Evolutionary conservation across 2,113 vertebrate genomes (phyloP).

Genomic region (Talpa occidentalis): DNA sequence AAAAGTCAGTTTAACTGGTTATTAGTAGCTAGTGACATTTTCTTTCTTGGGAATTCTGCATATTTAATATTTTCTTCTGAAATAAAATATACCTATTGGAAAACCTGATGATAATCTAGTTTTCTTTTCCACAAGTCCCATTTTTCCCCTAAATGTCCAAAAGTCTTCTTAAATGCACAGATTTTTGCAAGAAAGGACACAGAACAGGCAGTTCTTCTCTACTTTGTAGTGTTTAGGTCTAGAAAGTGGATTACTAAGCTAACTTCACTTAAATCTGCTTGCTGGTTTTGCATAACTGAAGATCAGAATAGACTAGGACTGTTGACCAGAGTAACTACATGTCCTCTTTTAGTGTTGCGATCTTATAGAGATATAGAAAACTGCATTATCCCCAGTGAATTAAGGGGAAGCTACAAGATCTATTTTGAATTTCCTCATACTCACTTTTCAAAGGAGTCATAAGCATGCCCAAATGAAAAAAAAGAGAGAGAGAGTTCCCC

Average conservation of each 20-base stretch:
- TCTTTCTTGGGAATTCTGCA: not conserved
- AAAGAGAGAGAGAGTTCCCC: not conserved
- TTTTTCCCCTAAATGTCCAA: fast-evolving
- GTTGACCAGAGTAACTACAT: not conserved
- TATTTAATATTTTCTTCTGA: constrained; percentile 15
- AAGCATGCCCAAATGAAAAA: not conserved
- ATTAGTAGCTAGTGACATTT: not conserved
- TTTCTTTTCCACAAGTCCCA: not conserved
- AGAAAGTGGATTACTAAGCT: not conserved
- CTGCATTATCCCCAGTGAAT: not conserved
- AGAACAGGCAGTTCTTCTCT: not conserved
- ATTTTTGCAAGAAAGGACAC: not conserved
- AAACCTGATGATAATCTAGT: not conserved
- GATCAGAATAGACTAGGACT: not conserved
- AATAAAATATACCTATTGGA: not conserved
- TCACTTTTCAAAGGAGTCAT: not conserved
- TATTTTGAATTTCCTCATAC: not conserved
- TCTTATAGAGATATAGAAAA: not conserved
- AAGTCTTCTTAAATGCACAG: not conserved
- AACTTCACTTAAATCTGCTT: not conserved
- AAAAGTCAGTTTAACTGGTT: not conserved
- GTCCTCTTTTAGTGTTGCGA: not conserved
- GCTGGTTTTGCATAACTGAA: not conserved
- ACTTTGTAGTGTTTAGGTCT: not conserved
- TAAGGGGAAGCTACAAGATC: not conserved